These are phyloP conservation scores for Zoanthus solanderi DNA, from an alignment of 92 coral and sea anemone genomes.

Conservation along the genomic window DNA sequence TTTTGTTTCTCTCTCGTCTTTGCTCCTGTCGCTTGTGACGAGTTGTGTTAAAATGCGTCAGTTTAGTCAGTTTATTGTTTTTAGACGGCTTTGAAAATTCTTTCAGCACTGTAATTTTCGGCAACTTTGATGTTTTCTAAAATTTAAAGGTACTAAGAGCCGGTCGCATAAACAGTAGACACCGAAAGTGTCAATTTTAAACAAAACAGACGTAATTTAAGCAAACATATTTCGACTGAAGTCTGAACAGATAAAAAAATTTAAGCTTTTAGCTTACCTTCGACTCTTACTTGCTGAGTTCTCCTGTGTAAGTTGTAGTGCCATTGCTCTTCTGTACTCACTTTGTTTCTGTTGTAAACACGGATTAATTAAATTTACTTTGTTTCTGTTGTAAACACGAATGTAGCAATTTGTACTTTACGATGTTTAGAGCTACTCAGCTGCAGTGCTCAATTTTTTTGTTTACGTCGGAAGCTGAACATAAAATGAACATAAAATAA, in stretches of 20 bases:
- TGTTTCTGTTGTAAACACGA: conserved; percentile 8
- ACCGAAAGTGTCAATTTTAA: conserved; percentile 1
- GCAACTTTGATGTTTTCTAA: neutral
- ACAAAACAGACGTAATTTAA: neutral
- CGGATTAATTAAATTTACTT: conserved; percentile 7
- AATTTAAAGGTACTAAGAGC: conserved; percentile 1
- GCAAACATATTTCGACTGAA: conserved; percentile 14
- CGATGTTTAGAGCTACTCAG: conserved; percentile 26
- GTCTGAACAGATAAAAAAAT: neutral
- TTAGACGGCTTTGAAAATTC: neutral
- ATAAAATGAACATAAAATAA: conserved; percentile 5
- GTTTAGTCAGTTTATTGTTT: neutral
- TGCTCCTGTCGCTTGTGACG: conserved; percentile 5
- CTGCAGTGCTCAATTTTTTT: conserved; percentile 22
- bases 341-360: conserved; percentile 17
- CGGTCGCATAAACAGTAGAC: conserved; percentile 3
- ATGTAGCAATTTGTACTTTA: conserved; percentile 5
- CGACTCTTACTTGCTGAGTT: conserved; percentile 15
- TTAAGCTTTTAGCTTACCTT: conserved; percentile 20
- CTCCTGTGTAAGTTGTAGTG: conserved; percentile 8
- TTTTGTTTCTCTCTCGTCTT: neutral
- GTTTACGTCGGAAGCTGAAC: conserved; percentile 2
- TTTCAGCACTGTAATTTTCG: neutral
- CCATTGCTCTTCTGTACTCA: conserved; percentile 12
- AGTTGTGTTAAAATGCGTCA: neutral